Evolutionary conservation across 1,140 invertebrate species (phyloP).

Genomic region (Bombus vancouverensis): DNA sequence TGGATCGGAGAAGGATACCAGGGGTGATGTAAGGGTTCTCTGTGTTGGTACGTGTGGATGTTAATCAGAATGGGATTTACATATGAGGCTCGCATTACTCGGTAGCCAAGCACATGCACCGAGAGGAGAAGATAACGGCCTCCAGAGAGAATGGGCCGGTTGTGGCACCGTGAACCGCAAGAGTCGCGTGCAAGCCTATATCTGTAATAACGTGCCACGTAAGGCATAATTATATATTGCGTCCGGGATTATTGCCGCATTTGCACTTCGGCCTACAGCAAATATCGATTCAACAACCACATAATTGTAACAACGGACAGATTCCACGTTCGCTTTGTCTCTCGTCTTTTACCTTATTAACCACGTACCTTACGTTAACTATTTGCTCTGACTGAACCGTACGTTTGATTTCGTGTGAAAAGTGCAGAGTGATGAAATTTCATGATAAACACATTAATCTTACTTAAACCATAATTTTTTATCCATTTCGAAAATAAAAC

Average conservation of each 20-base stretch:
- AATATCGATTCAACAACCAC: conserved; percentile 62
- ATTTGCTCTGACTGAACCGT: background rate
- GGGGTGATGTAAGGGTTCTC: conserved; percentile 58
- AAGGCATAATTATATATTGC: conserved; percentile 68
- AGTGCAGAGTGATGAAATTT: no score
- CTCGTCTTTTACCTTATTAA: background rate
- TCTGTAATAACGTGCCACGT: conserved; percentile 65
- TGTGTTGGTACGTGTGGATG: conserved; percentile 69
- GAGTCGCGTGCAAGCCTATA: conserved; percentile 58
- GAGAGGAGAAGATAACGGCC: conserved; percentile 72
- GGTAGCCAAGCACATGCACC: conserved; percentile 69
- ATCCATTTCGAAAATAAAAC: no score
- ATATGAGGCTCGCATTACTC: conserved; percentile 71
- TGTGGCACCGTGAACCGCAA: conserved; percentile 37
- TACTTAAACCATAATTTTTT: no score
- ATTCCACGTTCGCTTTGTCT: background rate
- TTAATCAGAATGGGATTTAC: conserved; percentile 78
- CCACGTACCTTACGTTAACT: background rate
- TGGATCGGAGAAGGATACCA: conserved; percentile 12
- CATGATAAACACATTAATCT: no score
- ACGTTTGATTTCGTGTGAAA: background rate
- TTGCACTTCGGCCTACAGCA: conserved; percentile 49
- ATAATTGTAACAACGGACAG: conserved; percentile 2
- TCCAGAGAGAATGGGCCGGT: conserved; percentile 54
- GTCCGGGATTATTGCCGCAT: conserved; percentile 61